A percentile compares a stretch with the other conserved stretches of the same genome.
Evolutionary conservation across 2,888 invertebrate species (phyloP).

Genomic region (Eupithecia abbreviata): DNA sequence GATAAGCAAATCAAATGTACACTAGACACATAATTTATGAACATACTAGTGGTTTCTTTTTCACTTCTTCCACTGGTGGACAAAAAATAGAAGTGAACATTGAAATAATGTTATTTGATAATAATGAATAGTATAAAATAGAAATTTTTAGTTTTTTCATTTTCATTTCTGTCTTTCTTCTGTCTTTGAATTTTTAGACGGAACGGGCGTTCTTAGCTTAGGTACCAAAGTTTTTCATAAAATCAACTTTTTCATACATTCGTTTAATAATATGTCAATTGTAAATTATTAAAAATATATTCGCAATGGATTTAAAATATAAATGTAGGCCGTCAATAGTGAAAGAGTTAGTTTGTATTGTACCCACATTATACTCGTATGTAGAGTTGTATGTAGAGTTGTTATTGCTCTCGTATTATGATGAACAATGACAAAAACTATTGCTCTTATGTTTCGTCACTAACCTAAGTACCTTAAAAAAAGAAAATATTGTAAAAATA

Average conservation of each 20-base stretch:
- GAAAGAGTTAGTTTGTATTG: neutral
- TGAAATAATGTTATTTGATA: too few species aligned
- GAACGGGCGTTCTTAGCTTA: neutral
- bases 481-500: neutral
- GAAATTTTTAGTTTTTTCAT: too few species aligned
- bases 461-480: neutral
- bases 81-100: too few species aligned
- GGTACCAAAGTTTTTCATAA: neutral
- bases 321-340: neutral
- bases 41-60: too few species aligned
- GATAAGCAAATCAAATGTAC: too few species aligned
- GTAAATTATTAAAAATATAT: constrained; percentile 29
- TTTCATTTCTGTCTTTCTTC: neutral
- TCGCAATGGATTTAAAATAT: constrained; percentile 16
- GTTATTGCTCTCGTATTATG: neutral
- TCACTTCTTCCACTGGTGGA: too few species aligned
- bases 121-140: too few species aligned
- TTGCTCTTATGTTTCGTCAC: neutral
- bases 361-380: neutral
- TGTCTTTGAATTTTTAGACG: neutral
- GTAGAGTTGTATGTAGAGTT: neutral
- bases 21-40: too few species aligned
- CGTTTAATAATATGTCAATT: constrained; percentile 14
- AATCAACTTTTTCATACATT: neutral
- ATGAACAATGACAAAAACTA: neutral